phyloP scores from a whole-genome alignment of 2,113 vertebrate species.

The Barnardius zonarius region DNA sequence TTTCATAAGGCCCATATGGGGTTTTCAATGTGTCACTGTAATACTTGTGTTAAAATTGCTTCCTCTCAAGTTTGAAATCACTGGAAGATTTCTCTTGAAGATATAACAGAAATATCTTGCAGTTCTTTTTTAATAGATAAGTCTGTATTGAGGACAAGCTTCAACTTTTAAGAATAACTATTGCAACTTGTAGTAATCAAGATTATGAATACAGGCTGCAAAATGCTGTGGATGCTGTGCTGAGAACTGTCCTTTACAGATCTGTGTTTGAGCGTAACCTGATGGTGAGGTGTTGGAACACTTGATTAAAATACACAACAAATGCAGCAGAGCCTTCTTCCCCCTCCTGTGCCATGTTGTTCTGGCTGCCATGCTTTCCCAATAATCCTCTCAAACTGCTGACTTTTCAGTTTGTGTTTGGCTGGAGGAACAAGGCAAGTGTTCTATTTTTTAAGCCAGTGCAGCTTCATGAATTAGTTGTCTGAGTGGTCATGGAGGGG shows the following conservation, averaged over 20 bases:
- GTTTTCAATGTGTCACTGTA: background rate
- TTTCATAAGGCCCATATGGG: rapidly evolving
- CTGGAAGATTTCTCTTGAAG: background rate
- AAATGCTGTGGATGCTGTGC: background rate
- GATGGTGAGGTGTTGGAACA: background rate
- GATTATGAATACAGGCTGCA: background rate
- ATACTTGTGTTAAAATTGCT: background rate
- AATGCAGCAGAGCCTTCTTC: background rate
- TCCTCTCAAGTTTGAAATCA: background rate
- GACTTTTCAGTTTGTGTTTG: conserved; percentile 32
- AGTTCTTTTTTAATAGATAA: background rate
- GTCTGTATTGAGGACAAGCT: rapidly evolving
- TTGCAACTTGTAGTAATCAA: background rate
- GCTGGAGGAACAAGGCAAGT: background rate
- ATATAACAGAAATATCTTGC: background rate
- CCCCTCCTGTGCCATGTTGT: background rate
- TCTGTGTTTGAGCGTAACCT: rapidly evolving
- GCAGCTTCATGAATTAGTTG: background rate
- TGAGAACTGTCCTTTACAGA: background rate
- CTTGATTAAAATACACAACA: background rate
- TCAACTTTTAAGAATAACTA: background rate
- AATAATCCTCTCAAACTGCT: conserved; percentile 34
- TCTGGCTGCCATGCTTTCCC: background rate
- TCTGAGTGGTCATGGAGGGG: background rate
- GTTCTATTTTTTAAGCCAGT: background rate